Evolutionary conservation across 2,113 vertebrate species (phyloP), one percentile per base, ranked within the genome.

Genomic region (Ovis canadensis): DNA sequence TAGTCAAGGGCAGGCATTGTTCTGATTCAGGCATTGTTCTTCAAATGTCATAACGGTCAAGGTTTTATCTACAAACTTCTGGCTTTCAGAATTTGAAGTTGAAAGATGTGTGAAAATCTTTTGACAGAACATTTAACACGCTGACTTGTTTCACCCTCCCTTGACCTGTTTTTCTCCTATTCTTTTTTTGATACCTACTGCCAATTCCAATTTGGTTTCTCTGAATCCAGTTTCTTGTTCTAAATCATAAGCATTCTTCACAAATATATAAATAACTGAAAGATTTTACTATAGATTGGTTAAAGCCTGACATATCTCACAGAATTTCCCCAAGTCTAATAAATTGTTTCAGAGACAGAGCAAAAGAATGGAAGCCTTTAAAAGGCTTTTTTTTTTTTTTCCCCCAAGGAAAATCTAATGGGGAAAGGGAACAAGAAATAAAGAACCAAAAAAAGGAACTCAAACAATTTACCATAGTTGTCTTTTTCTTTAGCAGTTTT

Each of bases 41-140:
- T 85, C 50, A 93, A 85, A 91, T 97, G 67, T 82, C 92, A 62
- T 50, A 52, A 21, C 7, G 45, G 14, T 78, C 45, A 71, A 94
- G 94, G 82, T 92, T 98, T 95, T 94, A 87, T 88, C 94, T 96
- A 27, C 92, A 88, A 88, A 87, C 36, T 94, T 96, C 96, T 40
- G 81, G 90, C 88, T 96, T 90, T 96, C 84, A 96, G 74, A 94
- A 92, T 86, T 19, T 92, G 52, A 91, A 94, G 77, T 74, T 90
- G 50, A 94, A 96, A 98, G 84, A 95, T 80, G 31, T 21, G 90
- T 43, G 64, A 94, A 96, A 97, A 88, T 92, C 64, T 96, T 97
- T 98, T 96, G 92, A 98, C 92, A 92, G 81, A 64, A 88, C 27
- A 83, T 91, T 98, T 95, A 92, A 64, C 77, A 83, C 0, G 1